Evolutionary conservation across 2,888 invertebrate genomes (phyloP), one percentile per base, ranked within the genome.

Genomic region (Melanotus villosus): DNA sequence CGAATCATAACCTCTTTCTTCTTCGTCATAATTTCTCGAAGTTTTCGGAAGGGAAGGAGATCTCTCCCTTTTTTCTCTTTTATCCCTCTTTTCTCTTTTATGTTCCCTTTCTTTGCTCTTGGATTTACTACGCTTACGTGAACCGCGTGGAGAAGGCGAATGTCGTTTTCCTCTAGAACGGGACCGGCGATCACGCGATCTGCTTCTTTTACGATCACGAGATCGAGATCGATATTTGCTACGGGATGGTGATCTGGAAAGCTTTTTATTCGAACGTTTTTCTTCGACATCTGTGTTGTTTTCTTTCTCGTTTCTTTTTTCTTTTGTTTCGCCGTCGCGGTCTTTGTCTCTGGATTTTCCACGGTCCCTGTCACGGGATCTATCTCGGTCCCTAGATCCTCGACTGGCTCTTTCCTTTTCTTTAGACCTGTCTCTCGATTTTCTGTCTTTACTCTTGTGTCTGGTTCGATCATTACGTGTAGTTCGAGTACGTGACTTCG

Each of bases 221-320:
- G 90, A 90, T 52, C 88, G 84, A 6, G 89, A 88, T 32, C 85
- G 82, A 80, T 90, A 89, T 58, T 87, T 86, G 32, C 90, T 90
- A 1, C 90, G 86, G 0, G 92, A 88, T 56, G 86, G 82, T 0
- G 86, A 86, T 10, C 79, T 69, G n/a, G 82, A 85, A 7, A 87
- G 84, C 74, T 88, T 88, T 36, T 85, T 84, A 73, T 73, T 75
- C 82, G 85, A 5, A 71, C 76, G 77, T 84, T 86, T 38, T 71
- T 78, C 79, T 80, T 85, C 77, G 79, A 76, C 63, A 62, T 83
- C 82, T 7, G 74, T 68, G 68, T 77, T 80, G 52, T 76, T 80
- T 54, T 84, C 85, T 72, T 86, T 80, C 54, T 81, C 81, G 16
- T 63, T 76, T 68, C 80, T 78, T 81, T 80, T 84, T 72, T 76